Base-by-base conservation (phyloP, 2,888 invertebrate genomes). In the Hypena proboscidalis region DNA sequence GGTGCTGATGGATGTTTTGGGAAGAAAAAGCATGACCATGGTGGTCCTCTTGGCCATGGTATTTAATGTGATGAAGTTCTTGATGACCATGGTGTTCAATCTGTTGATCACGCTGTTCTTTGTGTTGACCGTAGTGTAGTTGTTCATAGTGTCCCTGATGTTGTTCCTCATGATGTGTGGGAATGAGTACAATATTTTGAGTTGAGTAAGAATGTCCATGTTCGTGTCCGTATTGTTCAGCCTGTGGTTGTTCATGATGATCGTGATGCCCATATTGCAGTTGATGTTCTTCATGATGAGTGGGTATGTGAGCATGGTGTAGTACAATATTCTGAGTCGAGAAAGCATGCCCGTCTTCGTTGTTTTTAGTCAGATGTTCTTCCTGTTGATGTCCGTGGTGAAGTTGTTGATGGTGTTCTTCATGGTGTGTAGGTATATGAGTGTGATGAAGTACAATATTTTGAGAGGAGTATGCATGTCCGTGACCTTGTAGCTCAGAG, bases 1-100 rank as follows among this genome's bases (percentile, higher is more conserved):
- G 72, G 45, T 79, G 73, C 44, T 71, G 67, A 10, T 63, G 59
- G 37, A 80, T 67, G 50, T 64, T 74, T 40, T 80, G 80, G 2
- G 75, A 74, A 2, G 77, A 74, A 31, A 49, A 63, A 9, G 65
- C 65, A 77, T 66, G 66, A 7, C 53, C 58, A 15, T 67, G 49
- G 1, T 50, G 52, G 3, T 64, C 37, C 2, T 50, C 47, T 3
- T 53, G 41, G 1, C 25, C 69, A 35, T 74, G 59, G 21, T 67
- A 61, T 36, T 61, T 59, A 21, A 54, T 47, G 13, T 53, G 44
- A 13, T 52, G 11, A 7, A 46, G 21, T 11, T 68, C 70, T 32
- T 75, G 59, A 20, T 66, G 63, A 33, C n/a, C 15, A 13, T 27
- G 58, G 56, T 42, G 25, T 5, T 19, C 19, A 5, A 3, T 8